Evolutionary conservation across 2,113 vertebrate species (phyloP).

Genomic region (Australoheros scitulus): DNA sequence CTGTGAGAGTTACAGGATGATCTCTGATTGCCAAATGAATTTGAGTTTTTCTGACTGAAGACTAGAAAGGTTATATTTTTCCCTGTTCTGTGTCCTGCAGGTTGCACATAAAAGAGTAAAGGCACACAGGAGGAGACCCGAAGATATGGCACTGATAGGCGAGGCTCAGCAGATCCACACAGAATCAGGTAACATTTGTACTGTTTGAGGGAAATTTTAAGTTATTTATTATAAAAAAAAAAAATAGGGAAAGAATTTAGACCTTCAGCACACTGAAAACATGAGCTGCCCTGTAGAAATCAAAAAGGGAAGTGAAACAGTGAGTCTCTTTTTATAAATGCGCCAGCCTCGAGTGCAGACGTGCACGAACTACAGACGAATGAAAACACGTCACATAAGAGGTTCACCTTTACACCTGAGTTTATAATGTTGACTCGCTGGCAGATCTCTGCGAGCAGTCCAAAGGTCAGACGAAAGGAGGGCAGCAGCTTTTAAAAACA

Average conservation of each 20-base stretch:
- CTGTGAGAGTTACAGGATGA: not conserved
- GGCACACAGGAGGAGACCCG: constrained; percentile 60
- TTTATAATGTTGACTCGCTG: constrained; percentile 35
- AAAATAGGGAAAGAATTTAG: not conserved
- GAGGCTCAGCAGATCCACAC: not conserved
- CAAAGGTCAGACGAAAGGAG: constrained; percentile 61
- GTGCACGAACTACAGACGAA: not conserved
- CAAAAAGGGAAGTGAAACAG: no score
- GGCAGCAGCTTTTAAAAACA: not conserved
- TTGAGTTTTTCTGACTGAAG: no score
- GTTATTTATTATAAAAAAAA: no score
- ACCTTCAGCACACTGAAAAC: not conserved
- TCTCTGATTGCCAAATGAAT: not conserved
- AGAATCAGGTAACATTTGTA: constrained; percentile 38
- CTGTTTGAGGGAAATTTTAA: not conserved
- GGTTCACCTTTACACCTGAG: constrained; percentile 55
- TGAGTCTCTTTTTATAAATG: not conserved
- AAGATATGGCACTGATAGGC: constrained; percentile 40
- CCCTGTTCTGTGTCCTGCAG: constrained; percentile 20
- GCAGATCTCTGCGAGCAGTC: constrained; percentile 36
- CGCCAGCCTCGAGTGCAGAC: not conserved
- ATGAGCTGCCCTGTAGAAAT: no score
- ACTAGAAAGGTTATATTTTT: no score
- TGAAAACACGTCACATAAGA: constrained; percentile 5
- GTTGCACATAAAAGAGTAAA: constrained; percentile 63